These are phyloP conservation scores for Notodonta ziczac DNA, from an alignment of 2,888 invertebrate genomes.

Conservation along the genomic window DNA sequence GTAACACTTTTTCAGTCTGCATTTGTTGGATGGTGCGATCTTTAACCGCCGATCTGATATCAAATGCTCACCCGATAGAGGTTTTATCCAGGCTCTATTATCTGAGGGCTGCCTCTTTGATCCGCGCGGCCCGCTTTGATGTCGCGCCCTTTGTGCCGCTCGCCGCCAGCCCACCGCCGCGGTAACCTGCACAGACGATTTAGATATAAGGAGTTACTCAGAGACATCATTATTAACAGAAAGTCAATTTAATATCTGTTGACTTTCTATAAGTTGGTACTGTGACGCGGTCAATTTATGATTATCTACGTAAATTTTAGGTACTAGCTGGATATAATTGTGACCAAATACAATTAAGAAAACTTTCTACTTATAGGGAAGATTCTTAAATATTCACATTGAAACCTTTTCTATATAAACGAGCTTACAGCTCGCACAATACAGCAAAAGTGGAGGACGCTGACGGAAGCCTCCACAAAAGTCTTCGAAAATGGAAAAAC, in stretches of 20 bases:
- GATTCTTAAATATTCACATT: too few relatives aligned
- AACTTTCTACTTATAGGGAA: too few relatives aligned
- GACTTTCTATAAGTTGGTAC: neutral
- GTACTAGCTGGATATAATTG: too few relatives aligned
- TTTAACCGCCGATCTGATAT: slow-evolving; percentile 74
- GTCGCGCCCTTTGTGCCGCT: slow-evolving; percentile 64
- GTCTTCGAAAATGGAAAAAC: too few relatives aligned
- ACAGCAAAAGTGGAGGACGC: too few relatives aligned
- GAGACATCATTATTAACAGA: slow-evolving; percentile 48
- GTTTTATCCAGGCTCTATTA: slow-evolving; percentile 67
- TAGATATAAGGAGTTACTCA: slow-evolving; percentile 47
- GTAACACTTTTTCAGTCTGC: slow-evolving; percentile 57
- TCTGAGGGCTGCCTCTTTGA: slow-evolving; percentile 66
- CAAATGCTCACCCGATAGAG: slow-evolving; percentile 63
- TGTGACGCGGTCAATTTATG: neutral
- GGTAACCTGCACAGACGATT: slow-evolving; percentile 66
- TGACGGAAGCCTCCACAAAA: too few relatives aligned
- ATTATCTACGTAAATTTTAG: too few relatives aligned
- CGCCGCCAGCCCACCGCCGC: slow-evolving; percentile 39
- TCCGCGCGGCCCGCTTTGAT: slow-evolving; percentile 67
- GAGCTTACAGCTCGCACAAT: too few relatives aligned
- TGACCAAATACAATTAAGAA: too few relatives aligned
- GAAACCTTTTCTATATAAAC: too few relatives aligned
- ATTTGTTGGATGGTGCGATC: slow-evolving; percentile 54
- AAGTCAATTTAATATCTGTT: slow-evolving; percentile 4